Evolutionary conservation across 2,888 invertebrate species (phyloP).

Genomic region (Agrochola lota): DNA sequence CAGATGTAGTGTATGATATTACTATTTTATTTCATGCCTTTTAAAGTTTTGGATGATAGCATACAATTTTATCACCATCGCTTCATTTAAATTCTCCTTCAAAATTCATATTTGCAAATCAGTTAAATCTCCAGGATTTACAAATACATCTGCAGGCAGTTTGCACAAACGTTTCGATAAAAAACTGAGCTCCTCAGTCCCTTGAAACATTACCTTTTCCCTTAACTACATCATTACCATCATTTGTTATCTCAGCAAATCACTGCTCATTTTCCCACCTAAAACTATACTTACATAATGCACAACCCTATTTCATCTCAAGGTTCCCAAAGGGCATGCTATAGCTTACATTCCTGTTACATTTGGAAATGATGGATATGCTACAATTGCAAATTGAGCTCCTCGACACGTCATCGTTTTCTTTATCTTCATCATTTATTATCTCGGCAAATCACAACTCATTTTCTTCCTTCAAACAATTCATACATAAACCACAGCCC

Average conservation of each 20-base stretch:
- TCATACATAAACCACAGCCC: slow-evolving; percentile 6
- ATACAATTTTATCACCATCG: too few species aligned
- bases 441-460: neutral
- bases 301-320: slow-evolving; percentile 9
- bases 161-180: neutral
- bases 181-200: neutral
- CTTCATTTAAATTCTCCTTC: neutral
- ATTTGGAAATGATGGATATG: neutral
- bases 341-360: neutral
- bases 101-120: neutral
- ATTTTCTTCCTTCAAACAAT: neutral
- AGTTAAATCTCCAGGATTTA: neutral
- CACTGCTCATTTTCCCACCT: slow-evolving; percentile 1
- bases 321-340: slow-evolving; percentile 27
- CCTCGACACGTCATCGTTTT: neutral
- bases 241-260: slow-evolving; percentile 14
- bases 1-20: neutral
- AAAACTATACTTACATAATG: slow-evolving; percentile 5
- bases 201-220: slow-evolving; percentile 3
- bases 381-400: neutral
- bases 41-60: too few species aligned
- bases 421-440: neutral
- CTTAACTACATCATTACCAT: neutral
- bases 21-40: neutral
- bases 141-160: neutral